Conservation (phyloP, 2,888 invertebrate species). For the Drosophila yooni region DNA sequence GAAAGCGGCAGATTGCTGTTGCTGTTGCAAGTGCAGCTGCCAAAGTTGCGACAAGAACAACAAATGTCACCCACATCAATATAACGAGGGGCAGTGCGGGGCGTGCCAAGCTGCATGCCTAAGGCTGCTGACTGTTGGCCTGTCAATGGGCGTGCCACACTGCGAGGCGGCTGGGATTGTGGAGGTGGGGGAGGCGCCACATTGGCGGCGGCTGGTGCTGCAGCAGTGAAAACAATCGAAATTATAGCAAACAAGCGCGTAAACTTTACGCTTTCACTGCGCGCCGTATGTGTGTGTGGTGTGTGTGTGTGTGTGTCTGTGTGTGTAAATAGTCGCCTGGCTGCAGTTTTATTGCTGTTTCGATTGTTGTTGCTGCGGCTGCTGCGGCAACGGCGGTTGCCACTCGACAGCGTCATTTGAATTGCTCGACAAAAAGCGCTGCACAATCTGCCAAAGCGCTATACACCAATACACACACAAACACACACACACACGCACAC, state of each 20-base stretch:
- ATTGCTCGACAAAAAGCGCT: constrained; percentile 71
- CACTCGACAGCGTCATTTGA: constrained; percentile 64
- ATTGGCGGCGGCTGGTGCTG: constrained; percentile 26
- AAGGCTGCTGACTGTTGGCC: constrained; percentile 24
- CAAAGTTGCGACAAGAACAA: constrained; percentile 51
- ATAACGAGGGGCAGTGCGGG: constrained; percentile 35
- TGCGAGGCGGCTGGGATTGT: neutral
- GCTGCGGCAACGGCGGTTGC: constrained; percentile 40
- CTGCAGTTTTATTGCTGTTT: constrained; percentile 56
- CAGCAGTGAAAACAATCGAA: constrained; percentile 78
- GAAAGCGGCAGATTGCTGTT: constrained; percentile 32
- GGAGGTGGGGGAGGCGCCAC: constrained; percentile 1
- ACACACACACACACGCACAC: constrained; percentile 23
- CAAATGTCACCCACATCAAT: constrained; percentile 66
- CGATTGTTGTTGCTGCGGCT: constrained; percentile 50
- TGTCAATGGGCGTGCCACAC: constrained; percentile 44
- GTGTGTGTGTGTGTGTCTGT: constrained; percentile 22
- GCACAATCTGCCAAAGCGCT: constrained; percentile 58
- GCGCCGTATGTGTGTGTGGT: constrained; percentile 17
- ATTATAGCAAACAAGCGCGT: constrained; percentile 80
- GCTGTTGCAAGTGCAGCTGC: constrained; percentile 45
- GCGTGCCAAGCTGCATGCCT: neutral
- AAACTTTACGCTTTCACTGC: constrained; percentile 73
- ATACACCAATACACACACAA: constrained; percentile 51
- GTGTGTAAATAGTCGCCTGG: constrained; percentile 23